phyloP scores from a whole-genome alignment of 2,888 invertebrate species.

The Caradrina kadenii region DNA sequence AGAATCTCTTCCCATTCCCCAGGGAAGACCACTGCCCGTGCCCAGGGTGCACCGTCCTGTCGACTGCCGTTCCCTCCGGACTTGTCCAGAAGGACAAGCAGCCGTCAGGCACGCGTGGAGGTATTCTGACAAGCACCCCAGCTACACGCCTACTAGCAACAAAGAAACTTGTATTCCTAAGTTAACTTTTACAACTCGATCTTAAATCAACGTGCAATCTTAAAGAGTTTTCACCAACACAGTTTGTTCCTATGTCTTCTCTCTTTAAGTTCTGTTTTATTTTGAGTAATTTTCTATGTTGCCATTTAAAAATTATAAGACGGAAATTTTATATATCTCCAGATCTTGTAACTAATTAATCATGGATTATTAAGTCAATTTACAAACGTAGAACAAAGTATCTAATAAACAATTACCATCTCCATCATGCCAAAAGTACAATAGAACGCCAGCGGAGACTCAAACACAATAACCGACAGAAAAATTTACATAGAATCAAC shows the following conservation, averaged over 20 bases:
- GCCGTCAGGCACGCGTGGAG: too few species aligned
- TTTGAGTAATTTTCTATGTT: background rate
- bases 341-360: constrained; percentile 5
- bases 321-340: background rate
- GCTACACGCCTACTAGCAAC: constrained; percentile 32
- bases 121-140: too few species aligned
- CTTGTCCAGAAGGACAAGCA: too few species aligned
- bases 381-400: constrained; percentile 30
- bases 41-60: too few species aligned
- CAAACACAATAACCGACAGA: constrained; percentile 52
- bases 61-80: too few species aligned
- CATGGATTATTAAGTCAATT: constrained; percentile 3
- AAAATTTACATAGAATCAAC: constrained; percentile 55
- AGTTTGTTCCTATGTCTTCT: background rate
- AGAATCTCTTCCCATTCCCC: too few species aligned
- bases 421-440: constrained; percentile 43
- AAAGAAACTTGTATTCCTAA: constrained; percentile 39
- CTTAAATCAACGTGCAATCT: constrained; percentile 22
- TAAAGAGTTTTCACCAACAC: constrained; percentile 14
- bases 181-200: constrained; percentile 38
- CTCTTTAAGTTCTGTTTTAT: background rate
- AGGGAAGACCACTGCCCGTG: too few species aligned
- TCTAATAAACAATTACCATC: constrained; percentile 28
- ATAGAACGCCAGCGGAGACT: constrained; percentile 35
- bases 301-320: background rate